Evolutionary conservation across 1,140 invertebrate species (phyloP), one percentile per base, ranked within the genome.

Genomic region (Ostrea edulis): DNA sequence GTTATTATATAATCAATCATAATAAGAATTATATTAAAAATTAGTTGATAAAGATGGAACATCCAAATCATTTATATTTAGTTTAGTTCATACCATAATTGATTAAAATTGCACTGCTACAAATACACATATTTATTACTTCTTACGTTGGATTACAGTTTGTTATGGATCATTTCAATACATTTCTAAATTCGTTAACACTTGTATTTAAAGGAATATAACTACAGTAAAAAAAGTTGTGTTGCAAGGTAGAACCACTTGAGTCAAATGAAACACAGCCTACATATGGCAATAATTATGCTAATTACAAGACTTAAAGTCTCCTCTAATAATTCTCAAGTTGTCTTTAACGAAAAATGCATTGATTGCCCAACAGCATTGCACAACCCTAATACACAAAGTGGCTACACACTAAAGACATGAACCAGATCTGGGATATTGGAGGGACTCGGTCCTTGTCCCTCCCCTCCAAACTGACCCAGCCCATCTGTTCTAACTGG

Each of bases 241-340:
- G 58, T 62, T 77, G 29, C 68, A 22, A 14, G 68, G 14, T 35
- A 35, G 22, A 77, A 77, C 29, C 22, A 77, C 8, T 29, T 25
- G 14, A 62, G 25, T 77, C 68, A 17, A 29, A 77, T 35, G 14
- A 35, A 77, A 77, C 68, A 35, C 68, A 77, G 11, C 25, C 68
- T 77, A 77, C 68, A 12, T 62, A 12, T 44, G 25, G 29, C 68
- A 77, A 77, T 77, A 77, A 77, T 77, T 77, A 77, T 77, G 68
- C 68, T 35, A 77, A 29, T 20, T 25, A 77, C 68, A 77, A 77
- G 58, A 62, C 58, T 62, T 14, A 14, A 1, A 62, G 55, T 20
- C 55, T 62, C 1, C 2, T 22, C 35, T 77, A 77, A 9, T 35
- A 22, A 14, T n/a, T n/a, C 5, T 77, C 9, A 12, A 12, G 14